Conservation (phyloP, 2,888 invertebrate genomes). For the Artemia sp. region DNA sequence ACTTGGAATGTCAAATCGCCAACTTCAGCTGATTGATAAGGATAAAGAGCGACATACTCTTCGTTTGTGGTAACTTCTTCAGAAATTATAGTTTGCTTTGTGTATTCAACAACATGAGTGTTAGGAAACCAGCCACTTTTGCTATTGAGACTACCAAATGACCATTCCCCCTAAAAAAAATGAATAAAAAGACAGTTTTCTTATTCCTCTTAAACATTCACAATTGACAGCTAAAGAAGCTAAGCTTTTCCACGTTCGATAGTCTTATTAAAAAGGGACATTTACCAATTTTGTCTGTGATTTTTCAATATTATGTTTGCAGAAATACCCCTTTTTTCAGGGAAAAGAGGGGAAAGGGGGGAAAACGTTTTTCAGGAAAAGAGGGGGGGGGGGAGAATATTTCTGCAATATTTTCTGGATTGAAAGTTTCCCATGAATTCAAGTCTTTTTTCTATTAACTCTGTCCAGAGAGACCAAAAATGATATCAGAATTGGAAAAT, state of each 20-base stretch:
- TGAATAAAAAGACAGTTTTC: background rate
- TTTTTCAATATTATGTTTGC: too few relatives aligned
- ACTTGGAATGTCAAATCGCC: slow-evolving; percentile 77
- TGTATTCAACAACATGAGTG: slow-evolving; percentile 36
- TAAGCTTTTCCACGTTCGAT: background rate
- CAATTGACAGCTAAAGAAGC: background rate
- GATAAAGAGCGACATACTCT: slow-evolving; percentile 73
- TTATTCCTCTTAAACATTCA: background rate
- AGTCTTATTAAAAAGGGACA: too few relatives aligned
- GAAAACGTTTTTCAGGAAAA: too few relatives aligned
- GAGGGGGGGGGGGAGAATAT: too few relatives aligned
- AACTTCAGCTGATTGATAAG: slow-evolving; percentile 68
- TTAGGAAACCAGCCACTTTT: slow-evolving; percentile 44
- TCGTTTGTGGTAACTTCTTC: slow-evolving; percentile 34
- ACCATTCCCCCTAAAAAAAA: slow-evolving; percentile 42
- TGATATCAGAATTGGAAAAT: too few relatives aligned
- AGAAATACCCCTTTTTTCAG: too few relatives aligned
- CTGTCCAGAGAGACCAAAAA: too few relatives aligned
- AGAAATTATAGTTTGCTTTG: background rate
- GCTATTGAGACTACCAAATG: slow-evolving; percentile 41
- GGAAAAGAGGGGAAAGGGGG: too few relatives aligned
- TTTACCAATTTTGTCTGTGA: too few relatives aligned
- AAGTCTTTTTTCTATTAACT: too few relatives aligned
- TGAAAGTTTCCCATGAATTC: too few relatives aligned
- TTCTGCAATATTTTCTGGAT: too few relatives aligned